Conservation (phyloP, 2,888 invertebrate genomes). For the Minunthozetes semirufus region DNA sequence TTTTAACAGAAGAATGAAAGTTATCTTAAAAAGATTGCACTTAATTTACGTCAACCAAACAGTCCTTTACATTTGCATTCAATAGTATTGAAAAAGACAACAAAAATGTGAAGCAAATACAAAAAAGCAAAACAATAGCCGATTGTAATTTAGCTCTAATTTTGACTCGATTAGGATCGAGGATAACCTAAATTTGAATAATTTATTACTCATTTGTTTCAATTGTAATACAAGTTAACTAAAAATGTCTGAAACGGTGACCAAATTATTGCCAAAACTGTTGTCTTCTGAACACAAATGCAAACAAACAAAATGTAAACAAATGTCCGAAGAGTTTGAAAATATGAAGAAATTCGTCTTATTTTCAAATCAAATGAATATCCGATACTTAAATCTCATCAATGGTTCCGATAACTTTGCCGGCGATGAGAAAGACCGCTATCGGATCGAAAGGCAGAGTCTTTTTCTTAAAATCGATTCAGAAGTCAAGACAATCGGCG, state of each 20-base stretch:
- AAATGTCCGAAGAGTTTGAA: background rate
- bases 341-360: background rate
- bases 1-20: too few relatives aligned
- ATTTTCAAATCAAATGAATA: background rate
- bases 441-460: background rate
- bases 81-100: too few relatives aligned
- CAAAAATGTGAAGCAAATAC: too few relatives aligned
- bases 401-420: background rate
- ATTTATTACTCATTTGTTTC: too few relatives aligned
- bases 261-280: background rate
- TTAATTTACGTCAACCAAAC: too few relatives aligned
- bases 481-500: background rate
- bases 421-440: background rate
- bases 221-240: too few relatives aligned
- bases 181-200: too few relatives aligned
- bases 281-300: slow-evolving; percentile 1
- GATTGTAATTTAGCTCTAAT: too few relatives aligned
- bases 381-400: background rate
- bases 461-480: background rate
- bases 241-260: background rate
- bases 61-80: too few relatives aligned
- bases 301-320: background rate
- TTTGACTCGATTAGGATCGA: too few relatives aligned
- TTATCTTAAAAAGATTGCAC: too few relatives aligned
- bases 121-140: too few relatives aligned